Evolutionary conservation across 2,797 vertebrate species (phyloP).

Genomic region (Enteromius argenteus): DNA sequence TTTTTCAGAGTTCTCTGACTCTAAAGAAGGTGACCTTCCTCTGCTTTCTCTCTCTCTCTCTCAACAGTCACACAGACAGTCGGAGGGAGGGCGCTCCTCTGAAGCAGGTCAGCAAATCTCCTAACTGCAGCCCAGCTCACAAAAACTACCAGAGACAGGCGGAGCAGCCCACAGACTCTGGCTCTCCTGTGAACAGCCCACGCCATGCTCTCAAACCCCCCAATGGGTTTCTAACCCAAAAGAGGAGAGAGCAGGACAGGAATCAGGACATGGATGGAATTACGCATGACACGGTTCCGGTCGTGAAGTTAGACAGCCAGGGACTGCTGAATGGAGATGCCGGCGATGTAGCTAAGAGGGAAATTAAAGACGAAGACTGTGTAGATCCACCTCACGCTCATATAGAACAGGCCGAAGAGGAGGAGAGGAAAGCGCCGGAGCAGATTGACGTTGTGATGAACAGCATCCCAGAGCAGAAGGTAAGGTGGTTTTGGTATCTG

Average conservation of each 20-base stretch:
- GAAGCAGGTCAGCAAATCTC: constrained; percentile 71
- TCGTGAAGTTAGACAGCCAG: not conserved
- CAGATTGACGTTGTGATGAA: constrained; percentile 28
- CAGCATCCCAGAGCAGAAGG: constrained; percentile 74
- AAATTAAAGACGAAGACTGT: constrained; percentile 24
- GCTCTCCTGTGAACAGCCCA: constrained; percentile 13
- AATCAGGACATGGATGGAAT: not conserved
- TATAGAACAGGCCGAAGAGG: constrained; percentile 43
- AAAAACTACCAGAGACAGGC: constrained; percentile 55
- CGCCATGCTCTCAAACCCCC: constrained; percentile 69
- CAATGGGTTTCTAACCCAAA: constrained; percentile 76
- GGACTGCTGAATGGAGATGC: constrained; percentile 77
- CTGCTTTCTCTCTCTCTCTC: constrained; percentile 53
- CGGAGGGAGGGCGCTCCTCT: constrained; percentile 71
- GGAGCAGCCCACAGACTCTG: constrained; percentile 53
- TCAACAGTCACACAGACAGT: constrained; percentile 71
- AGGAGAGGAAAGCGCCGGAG: constrained; percentile 23
- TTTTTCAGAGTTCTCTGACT: not conserved
- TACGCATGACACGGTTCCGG: not conserved
- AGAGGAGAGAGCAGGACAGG: constrained; percentile 61
- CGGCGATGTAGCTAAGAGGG: constrained; percentile 35
- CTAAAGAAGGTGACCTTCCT: constrained; percentile 32
- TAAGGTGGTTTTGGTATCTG: constrained; percentile 50
- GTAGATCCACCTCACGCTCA: constrained; percentile 21
- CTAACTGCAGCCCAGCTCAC: constrained; percentile 73